Conservation (phyloP, 1,140 invertebrate genomes). For the Trichogramma pretiosum region DNA sequence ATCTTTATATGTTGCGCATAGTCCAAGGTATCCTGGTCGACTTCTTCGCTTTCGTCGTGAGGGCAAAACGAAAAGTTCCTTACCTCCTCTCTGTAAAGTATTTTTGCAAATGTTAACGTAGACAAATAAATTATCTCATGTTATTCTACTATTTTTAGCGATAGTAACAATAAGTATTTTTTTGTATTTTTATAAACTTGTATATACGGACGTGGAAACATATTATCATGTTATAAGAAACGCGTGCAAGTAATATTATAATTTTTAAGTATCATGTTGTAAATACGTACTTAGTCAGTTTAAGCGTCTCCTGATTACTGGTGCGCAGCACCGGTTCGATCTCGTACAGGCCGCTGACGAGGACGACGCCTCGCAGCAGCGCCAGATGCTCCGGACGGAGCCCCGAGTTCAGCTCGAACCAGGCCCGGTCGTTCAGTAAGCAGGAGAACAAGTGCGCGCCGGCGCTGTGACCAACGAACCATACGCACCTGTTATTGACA, state of each 20-base stretch:
- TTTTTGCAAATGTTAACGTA: too few relatives aligned
- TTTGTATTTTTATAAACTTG: too few relatives aligned
- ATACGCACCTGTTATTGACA: constrained; percentile 52
- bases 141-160: too few relatives aligned
- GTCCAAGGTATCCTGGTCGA: too few relatives aligned
- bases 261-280: constrained; percentile 12
- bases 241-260: too few relatives aligned
- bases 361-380: constrained; percentile 40
- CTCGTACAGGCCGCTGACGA: constrained; percentile 46
- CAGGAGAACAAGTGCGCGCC: constrained; percentile 62
- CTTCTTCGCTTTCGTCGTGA: too few relatives aligned
- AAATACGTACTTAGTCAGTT: constrained; percentile 31
- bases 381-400: too few relatives aligned
- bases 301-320: constrained; percentile 25
- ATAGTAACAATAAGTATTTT: too few relatives aligned
- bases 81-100: constrained; percentile 33
- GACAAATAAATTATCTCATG: too few relatives aligned
- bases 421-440: constrained; percentile 43
- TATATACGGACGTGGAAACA: background rate
- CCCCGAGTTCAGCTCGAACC: constrained; percentile 29
- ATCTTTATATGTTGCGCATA: too few relatives aligned
- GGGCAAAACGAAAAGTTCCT: constrained; percentile 27
- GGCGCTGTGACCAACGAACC: constrained; percentile 65
- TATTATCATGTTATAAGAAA: too few relatives aligned
- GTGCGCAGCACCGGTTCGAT: constrained; percentile 36